These are phyloP conservation scores for Takifugu bimaculatus DNA, from an alignment of 2,113 vertebrate species.

Conservation along the genomic window DNA sequence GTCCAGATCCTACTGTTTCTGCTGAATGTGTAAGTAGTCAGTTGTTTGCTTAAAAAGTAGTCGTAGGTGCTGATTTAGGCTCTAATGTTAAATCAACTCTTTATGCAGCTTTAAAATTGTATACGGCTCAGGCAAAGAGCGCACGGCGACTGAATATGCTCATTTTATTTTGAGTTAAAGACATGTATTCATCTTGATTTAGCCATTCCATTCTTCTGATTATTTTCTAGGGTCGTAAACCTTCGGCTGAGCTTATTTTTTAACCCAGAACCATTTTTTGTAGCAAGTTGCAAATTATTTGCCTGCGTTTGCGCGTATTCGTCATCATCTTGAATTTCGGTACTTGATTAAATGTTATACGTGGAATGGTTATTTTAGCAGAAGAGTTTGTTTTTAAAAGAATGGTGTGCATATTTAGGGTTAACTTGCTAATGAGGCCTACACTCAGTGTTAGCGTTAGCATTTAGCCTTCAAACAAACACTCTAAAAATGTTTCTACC, in stretches of 20 bases:
- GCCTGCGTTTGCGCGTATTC: conserved; percentile 5
- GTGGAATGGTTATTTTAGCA: conserved; percentile 3
- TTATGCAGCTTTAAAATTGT: conserved; percentile 62
- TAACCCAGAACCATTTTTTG: conserved; percentile 18
- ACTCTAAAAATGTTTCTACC: no score
- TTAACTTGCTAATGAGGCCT: no score
- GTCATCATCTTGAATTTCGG: background rate
- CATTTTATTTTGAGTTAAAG: conserved; percentile 21
- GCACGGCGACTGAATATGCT: background rate
- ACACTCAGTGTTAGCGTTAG: no score
- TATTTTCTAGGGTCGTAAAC: conserved; percentile 23
- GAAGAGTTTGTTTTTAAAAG: background rate
- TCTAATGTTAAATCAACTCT: conserved; percentile 31
- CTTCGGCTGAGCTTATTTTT: conserved; percentile 35
- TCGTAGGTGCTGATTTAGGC: conserved; percentile 22
- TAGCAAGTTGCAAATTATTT: conserved; percentile 36
- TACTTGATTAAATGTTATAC: conserved; percentile 1
- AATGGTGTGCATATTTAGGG: no score
- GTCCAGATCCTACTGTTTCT: conserved; percentile 68
- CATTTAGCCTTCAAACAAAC: no score
- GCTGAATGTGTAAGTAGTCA: conserved; percentile 73
- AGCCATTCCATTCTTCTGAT: conserved; percentile 28
- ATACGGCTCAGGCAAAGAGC: no score
- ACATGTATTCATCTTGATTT: conserved; percentile 17
- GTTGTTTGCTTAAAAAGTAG: conserved; percentile 63